These are phyloP conservation scores for Polymixis lichenea DNA, from an alignment of 2,888 invertebrate species.

Conservation along the genomic window DNA sequence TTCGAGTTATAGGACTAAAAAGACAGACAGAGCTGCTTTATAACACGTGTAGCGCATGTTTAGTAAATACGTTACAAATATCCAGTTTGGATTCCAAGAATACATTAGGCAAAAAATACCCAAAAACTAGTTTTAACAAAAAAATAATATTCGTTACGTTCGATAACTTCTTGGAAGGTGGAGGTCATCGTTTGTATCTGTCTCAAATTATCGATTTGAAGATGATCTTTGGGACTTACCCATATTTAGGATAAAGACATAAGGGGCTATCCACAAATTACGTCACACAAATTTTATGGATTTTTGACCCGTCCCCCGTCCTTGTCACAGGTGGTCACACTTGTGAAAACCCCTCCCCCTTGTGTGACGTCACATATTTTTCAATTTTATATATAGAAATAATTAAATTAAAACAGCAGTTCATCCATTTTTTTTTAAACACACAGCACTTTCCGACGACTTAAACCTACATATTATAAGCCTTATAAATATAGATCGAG, in stretches of 20 bases:
- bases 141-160: background rate
- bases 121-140: constrained; percentile 4
- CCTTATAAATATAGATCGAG: too few species aligned
- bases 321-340: too few species aligned
- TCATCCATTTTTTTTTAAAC: too few species aligned
- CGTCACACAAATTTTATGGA: too few species aligned
- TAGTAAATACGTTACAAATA: background rate
- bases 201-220: background rate
- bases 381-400: too few species aligned
- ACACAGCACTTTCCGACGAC: too few species aligned
- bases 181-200: background rate
- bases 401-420: too few species aligned
- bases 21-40: background rate
- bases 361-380: too few species aligned
- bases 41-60: background rate
- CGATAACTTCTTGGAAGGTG: constrained; percentile 20
- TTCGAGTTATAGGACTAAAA: background rate
- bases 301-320: too few species aligned
- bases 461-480: too few species aligned
- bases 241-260: background rate
- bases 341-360: too few species aligned
- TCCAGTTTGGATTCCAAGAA: constrained; percentile 15
- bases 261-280: too few species aligned
- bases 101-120: constrained; percentile 17
- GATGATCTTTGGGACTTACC: background rate